phyloP scores from a whole-genome alignment of 2,797 vertebrate genomes.

The Sebastolobus altivelis region DNA sequence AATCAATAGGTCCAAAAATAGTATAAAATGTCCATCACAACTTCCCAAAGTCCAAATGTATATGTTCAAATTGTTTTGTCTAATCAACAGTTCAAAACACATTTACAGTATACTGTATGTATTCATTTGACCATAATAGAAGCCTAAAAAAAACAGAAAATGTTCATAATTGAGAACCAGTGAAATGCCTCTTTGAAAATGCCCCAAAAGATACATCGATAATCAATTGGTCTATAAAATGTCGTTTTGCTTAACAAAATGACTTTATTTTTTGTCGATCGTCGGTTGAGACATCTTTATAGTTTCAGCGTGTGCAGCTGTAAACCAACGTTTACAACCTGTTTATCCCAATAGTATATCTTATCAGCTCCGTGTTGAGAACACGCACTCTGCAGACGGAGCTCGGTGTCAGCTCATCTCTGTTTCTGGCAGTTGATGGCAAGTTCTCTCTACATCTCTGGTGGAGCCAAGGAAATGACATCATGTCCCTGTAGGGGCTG shows the following conservation, averaged over 20 bases:
- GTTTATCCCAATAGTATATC: conserved; percentile 41
- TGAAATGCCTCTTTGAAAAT: neutral
- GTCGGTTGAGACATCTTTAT: neutral
- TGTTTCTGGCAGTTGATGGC: conserved; percentile 70
- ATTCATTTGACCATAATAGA: neutral
- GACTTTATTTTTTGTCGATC: neutral
- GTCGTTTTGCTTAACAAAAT: neutral
- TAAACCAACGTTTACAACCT: conserved; percentile 40
- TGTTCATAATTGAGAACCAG: neutral
- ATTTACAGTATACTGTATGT: neutral
- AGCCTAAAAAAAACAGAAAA: neutral
- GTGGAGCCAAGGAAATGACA: conserved; percentile 80
- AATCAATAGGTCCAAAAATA: neutral
- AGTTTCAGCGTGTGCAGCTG: conserved; percentile 13
- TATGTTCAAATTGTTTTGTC: too few species aligned
- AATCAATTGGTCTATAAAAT: neutral
- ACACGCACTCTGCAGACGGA: conserved; percentile 48
- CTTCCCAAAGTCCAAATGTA: too few species aligned
- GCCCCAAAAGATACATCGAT: neutral
- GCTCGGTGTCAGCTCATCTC: conserved; percentile 46
- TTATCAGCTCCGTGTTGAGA: conserved; percentile 54
- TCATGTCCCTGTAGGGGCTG: conserved; percentile 76
- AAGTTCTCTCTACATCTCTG: conserved; percentile 65
- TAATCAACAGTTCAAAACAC: neutral
- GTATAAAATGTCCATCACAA: neutral